phyloP scores from a whole-genome alignment of 2,797 vertebrate species.

The Sebastes vulpes region DNA sequence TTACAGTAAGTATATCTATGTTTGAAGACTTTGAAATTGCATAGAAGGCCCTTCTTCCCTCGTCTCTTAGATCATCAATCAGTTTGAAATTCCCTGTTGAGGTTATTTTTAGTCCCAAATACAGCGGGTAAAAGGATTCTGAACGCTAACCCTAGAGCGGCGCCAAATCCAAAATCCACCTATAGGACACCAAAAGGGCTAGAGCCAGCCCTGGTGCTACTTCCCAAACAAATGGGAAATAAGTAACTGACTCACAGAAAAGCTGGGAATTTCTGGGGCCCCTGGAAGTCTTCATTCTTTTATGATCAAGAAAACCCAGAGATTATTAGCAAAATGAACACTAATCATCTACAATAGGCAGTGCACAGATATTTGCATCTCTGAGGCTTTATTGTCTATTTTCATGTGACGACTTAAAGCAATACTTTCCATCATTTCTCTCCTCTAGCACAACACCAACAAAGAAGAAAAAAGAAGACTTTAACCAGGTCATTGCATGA shows the following conservation, averaged over 20 bases:
- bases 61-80: too few species aligned
- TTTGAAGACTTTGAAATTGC: too few species aligned
- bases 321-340: neutral
- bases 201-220: neutral
- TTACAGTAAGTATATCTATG: too few species aligned
- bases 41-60: too few species aligned
- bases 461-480: conserved; percentile 50
- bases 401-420: conserved; percentile 69
- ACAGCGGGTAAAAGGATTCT: too few species aligned
- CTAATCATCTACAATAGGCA: neutral
- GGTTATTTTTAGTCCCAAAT: too few species aligned
- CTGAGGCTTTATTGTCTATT: conserved; percentile 80
- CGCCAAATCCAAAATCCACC: too few species aligned
- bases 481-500: conserved; percentile 48
- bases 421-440: conserved; percentile 48
- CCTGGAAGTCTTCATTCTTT: neutral
- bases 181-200: too few species aligned
- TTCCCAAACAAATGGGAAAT: neutral
- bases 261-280: neutral
- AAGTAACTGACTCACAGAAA: neutral
- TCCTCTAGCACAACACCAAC: conserved; percentile 67
- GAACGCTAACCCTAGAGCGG: too few species aligned
- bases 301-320: neutral
- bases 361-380: conserved; percentile 36
- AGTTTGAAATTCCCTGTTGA: too few species aligned